Evolutionary conservation across 2,113 vertebrate genomes (phyloP), one percentile per base, ranked within the genome.

Genomic region (Hemichromis elongatus): DNA sequence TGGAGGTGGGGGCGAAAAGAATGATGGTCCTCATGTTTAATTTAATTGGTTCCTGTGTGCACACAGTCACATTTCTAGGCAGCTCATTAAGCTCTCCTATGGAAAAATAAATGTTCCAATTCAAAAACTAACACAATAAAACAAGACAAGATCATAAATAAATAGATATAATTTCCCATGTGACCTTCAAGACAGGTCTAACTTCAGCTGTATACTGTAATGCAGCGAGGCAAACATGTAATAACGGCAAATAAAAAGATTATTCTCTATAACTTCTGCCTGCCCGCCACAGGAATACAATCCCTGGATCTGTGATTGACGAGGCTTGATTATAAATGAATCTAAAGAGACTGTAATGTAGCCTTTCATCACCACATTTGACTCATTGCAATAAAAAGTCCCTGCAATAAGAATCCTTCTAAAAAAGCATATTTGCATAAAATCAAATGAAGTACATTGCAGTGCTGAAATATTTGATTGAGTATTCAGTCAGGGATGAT

Each of bases 21-120:
- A 57, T 56, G 81, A 94, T 87, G 79, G 79, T 70, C 35, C 59
- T 84, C 73, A 47, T 86, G 78, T 89, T 88, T 86, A 53, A 90
- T 92, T 89, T 90, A 95, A 95, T 93, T 90, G 88, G 93, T 30
- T 91, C 89, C 90, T 90, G 78, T 90, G 93, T 92, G 91, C 85
- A 93, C 84, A 87, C 66, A 82, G 80, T 73, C 89, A 84, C 83
- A 89, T 86, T 90, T 89, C 83, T 82, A 82, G 84, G 28, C 81
- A 92, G 86, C 91, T 94, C 88, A 92, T 93, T 90, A 90, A 83
- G 75, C 78, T 83, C 86, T 81, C 50, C 89, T 77, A 86, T 86
- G 53, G 86, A 89, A 90, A 90, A 93, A 92, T 85, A 90, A 94
- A 90, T 90, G 90, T 89, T 90, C 85, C 81, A 91, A 84, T 85